phyloP scores from a whole-genome alignment of 2,113 vertebrate genomes.

The Sarotherodon lohbergeri region DNA sequence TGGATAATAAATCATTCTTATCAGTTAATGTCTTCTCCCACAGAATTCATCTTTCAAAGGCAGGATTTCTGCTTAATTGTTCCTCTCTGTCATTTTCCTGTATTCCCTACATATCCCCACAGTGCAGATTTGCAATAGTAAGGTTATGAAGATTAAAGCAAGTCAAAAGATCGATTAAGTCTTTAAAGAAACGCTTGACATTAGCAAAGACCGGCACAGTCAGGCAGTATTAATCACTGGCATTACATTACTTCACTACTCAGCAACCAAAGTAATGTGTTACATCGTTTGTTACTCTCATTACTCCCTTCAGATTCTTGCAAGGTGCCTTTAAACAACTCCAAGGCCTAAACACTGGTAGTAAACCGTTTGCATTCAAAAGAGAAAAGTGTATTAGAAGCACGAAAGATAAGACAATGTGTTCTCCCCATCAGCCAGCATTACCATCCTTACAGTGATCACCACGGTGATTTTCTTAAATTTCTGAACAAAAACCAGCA shows the following conservation, averaged over 20 bases:
- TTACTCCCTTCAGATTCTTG: background rate
- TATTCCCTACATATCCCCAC: background rate
- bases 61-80: background rate
- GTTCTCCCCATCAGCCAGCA: background rate
- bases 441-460: background rate
- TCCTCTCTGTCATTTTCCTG: background rate
- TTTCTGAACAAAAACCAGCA: background rate
- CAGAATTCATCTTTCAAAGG: slow-evolving; percentile 16
- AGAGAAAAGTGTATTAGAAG: background rate
- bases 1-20: slow-evolving; percentile 28
- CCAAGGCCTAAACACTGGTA: background rate
- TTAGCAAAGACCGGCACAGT: background rate
- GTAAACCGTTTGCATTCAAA: background rate
- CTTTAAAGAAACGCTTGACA: background rate
- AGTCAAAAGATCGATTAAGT: background rate
- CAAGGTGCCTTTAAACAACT: background rate
- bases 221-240: background rate
- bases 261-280: background rate
- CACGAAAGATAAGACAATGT: background rate
- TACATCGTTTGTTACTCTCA: background rate
- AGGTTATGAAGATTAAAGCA: slow-evolving; percentile 8
- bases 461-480: background rate
- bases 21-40: slow-evolving; percentile 1
- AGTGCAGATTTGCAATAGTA: background rate
- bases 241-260: background rate